These are phyloP conservation scores for Melanocharis versteri DNA, from an alignment of 2,113 vertebrate species.

Conservation along the genomic window DNA sequence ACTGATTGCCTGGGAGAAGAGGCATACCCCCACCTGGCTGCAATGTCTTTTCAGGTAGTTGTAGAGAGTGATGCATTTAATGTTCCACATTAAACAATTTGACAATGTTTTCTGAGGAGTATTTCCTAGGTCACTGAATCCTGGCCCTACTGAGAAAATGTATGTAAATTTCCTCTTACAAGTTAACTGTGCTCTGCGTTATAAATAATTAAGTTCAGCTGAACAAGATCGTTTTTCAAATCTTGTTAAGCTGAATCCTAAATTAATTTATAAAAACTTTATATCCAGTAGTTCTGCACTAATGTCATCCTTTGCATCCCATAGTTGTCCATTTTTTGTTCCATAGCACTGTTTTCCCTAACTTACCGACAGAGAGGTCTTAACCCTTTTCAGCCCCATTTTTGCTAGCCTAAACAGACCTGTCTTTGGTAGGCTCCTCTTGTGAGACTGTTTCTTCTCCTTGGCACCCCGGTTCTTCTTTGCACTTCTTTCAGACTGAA, in stretches of 20 bases:
- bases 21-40: not conserved
- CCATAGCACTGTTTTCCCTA: not conserved
- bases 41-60: not conserved
- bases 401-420: not conserved
- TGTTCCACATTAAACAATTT: not conserved
- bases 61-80: not conserved
- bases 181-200: not conserved
- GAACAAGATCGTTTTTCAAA: not conserved
- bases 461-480: not conserved
- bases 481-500: not conserved
- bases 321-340: not conserved
- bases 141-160: not conserved
- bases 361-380: not conserved
- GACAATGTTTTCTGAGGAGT: not conserved
- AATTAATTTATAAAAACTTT: not conserved
- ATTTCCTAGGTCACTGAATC: not conserved
- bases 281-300: not conserved
- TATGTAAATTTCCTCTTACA: not conserved
- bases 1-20: not conserved
- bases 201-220: not conserved
- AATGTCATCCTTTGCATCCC: not conserved
- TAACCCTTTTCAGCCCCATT: not conserved
- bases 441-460: not conserved
- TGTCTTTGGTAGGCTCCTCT: not conserved
- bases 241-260: not conserved